Evolutionary conservation across 2,113 vertebrate species (phyloP).

Genomic region (Syngnathus scovelli): DNA sequence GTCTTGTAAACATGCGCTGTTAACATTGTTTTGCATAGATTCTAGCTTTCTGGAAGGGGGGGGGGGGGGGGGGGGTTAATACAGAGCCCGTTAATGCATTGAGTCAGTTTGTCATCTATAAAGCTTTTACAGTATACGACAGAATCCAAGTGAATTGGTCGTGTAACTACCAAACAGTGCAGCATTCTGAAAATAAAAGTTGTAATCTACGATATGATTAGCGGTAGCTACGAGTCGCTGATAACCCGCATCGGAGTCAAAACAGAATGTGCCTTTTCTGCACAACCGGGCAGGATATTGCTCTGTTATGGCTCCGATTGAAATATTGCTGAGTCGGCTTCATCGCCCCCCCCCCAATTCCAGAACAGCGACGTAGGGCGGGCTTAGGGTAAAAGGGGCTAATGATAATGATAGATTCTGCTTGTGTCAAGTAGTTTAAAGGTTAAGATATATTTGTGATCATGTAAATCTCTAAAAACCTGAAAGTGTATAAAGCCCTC

Average conservation of each 20-base stretch:
- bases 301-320: background rate
- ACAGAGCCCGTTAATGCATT: conserved; percentile 16
- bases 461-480: conserved; percentile 27
- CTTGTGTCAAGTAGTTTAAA: conserved; percentile 3
- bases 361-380: background rate
- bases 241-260: background rate
- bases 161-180: conserved; percentile 8
- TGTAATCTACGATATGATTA: background rate
- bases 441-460: conserved; percentile 13
- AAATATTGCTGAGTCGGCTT: background rate
- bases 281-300: background rate
- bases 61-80: conserved; percentile 4
- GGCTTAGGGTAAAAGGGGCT: background rate
- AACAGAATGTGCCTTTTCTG: background rate
- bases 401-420: background rate
- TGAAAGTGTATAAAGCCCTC: conserved; percentile 25
- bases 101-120: conserved; percentile 13
- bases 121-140: conserved; percentile 26
- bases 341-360: background rate
- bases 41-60: conserved; percentile 5
- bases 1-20: conserved; percentile 32
- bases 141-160: background rate
- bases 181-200: conserved; percentile 7
- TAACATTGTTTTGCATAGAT: conserved; percentile 56
- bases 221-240: background rate